Base-by-base conservation (phyloP, 2,113 vertebrate species). In the Capreolus pygargus region DNA sequence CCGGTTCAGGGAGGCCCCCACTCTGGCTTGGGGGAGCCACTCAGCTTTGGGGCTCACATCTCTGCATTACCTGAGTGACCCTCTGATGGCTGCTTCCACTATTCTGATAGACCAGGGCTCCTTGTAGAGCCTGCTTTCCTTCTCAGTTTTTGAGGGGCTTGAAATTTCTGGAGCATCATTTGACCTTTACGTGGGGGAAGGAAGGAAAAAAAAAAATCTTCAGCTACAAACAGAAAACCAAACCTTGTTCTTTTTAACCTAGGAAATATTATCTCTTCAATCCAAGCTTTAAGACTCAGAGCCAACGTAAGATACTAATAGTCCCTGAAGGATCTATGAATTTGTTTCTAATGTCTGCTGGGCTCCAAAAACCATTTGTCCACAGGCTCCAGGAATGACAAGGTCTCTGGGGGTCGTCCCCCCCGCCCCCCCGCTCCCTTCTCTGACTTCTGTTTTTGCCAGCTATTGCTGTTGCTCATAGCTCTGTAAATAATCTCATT, bases 401-500 rank as follows among this genome's bases (percentile, higher is more conserved):
- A 81, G 43, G 39, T 58, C 85, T 81, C 92, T 43, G 70, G 78
- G 50, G 76, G 45, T 52, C 8, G 0, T 13, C n/a, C 47, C 55
- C 47, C 55, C 19, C 0, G 0, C 39, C 17, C 45, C 17, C 45
- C 50, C 16, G 11, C 58, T 86, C 28, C 30, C 55, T 79, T 45
- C 88, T 50, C 30, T 19, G 12, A 78, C 88, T 93, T 96, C 83
- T 85, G 4, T 95, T 86, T 82, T 76, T n/a, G 25, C 17, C 36
- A 84, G 88, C 82, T 90, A 79, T 61, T 92, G 85, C 94, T 94
- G 1, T 54, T 91, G 97, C 61, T 93, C 89, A 86, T 55, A 57
- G 93, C 7, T 92, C 1, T 78, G 95, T 55, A 87, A 96, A 98
- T 98, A 97, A 96, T 91, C 74, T 92, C 96, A 97, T 97, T 96